phyloP scores from a whole-genome alignment of 2,113 vertebrate genomes.

The Seriola quinqueradiata region DNA sequence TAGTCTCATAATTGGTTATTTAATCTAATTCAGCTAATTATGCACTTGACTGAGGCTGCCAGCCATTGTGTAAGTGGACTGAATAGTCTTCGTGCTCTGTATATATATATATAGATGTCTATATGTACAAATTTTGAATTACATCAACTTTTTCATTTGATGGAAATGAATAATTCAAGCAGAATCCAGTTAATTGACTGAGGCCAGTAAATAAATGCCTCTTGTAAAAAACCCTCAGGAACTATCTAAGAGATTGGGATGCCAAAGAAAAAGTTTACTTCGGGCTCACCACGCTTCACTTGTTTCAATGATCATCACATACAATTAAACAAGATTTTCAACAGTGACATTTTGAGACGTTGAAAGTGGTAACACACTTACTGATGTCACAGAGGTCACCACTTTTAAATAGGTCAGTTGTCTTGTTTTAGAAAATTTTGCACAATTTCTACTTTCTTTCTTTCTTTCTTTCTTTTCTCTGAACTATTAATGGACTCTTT shows the following conservation, averaged over 20 bases:
- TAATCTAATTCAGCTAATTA: conserved; percentile 84
- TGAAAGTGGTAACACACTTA: not conserved
- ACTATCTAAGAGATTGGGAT: conserved; percentile 31
- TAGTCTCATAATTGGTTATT: conserved; percentile 85
- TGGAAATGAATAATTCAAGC: conserved; percentile 62
- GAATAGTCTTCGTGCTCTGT: conserved; percentile 55
- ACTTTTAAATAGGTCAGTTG: not conserved
- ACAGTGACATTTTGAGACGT: not conserved
- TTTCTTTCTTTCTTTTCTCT: not conserved
- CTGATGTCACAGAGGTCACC: not conserved
- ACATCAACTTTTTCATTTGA: conserved; percentile 68
- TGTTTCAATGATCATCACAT: conserved; percentile 13
- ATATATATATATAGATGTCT: conserved; percentile 69
- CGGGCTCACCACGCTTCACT: not conserved
- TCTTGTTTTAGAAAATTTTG: not conserved
- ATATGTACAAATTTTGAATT: conserved; percentile 54
- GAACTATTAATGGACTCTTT: not conserved
- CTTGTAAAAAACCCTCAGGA: conserved; percentile 27
- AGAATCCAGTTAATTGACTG: conserved; percentile 62
- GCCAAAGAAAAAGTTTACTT: conserved; percentile 3
- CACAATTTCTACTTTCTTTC: too few species aligned
- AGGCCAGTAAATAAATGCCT: conserved; percentile 61
- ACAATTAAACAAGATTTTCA: conserved; percentile 7
- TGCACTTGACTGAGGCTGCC: conserved; percentile 79
- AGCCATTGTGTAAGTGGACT: conserved; percentile 75